These are phyloP conservation scores for Palaemon carinicauda DNA, from an alignment of 1,140 invertebrate species.

Conservation along the genomic window DNA sequence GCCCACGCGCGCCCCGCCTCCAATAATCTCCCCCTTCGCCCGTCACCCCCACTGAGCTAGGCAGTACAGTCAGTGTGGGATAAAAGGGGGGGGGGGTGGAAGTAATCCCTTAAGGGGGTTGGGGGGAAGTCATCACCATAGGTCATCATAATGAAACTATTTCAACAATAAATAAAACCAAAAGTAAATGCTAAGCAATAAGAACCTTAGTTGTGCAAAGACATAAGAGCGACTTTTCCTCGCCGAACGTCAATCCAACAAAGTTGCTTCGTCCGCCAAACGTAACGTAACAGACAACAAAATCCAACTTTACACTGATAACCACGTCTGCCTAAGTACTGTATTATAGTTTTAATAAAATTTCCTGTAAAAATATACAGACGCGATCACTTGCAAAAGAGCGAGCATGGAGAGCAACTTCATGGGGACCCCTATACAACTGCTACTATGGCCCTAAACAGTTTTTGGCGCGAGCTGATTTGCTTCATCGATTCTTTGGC, in stretches of 20 bases:
- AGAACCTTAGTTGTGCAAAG: not conserved
- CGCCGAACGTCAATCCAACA: not conserved
- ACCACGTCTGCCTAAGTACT: not conserved
- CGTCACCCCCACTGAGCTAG: slow-evolving; percentile 13
- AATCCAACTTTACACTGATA: not conserved
- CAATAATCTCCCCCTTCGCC: not conserved
- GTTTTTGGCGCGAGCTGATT: slow-evolving; percentile 26
- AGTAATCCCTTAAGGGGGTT: slow-evolving; percentile 22
- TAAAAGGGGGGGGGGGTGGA: not conserved
- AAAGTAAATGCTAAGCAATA: slow-evolving; percentile 6
- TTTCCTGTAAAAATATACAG: not conserved
- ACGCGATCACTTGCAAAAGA: not conserved
- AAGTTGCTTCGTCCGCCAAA: not conserved
- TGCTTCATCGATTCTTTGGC: slow-evolving; percentile 51
- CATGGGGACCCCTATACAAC: not conserved
- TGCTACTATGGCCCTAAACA: not conserved
- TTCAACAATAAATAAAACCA: slow-evolving; percentile 24
- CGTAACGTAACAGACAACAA: not conserved
- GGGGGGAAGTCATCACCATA: slow-evolving; percentile 17
- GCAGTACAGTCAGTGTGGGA: slow-evolving; percentile 17
- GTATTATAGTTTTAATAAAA: slow-evolving; percentile 11
- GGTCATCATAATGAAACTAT: slow-evolving; percentile 46
- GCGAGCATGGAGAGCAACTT: not conserved
- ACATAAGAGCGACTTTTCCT: slow-evolving; percentile 22
- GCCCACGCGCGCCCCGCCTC: slow-evolving; percentile 37